Percentiles rank a stretch among this genome's conserved stretches.
These are phyloP conservation scores for Buceros bicornis DNA, from an alignment of 2,797 vertebrate species.

Conservation along the genomic window DNA sequence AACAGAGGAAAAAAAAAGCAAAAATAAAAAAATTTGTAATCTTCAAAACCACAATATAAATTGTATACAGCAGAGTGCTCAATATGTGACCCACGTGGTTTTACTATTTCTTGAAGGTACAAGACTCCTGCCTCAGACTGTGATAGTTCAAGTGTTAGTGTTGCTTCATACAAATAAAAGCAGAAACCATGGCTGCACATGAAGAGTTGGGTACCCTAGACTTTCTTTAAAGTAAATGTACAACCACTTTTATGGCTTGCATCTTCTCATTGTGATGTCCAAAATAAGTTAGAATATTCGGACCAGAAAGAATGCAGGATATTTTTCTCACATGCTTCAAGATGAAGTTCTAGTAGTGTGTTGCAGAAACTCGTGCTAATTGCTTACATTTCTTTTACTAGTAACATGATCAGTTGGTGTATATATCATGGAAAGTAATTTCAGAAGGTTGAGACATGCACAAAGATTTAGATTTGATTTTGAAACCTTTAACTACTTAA, in stretches of 20 bases:
- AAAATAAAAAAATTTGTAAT: background rate
- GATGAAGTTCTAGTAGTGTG: background rate
- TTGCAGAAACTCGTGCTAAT: background rate
- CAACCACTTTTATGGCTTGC: background rate
- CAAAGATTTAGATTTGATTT: background rate
- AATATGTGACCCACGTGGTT: background rate
- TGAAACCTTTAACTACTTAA: background rate
- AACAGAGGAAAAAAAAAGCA: background rate
- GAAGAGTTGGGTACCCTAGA: background rate
- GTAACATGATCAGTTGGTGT: background rate
- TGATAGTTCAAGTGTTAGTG: background rate
- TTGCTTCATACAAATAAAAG: background rate
- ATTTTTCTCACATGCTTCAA: background rate
- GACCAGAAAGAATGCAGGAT: background rate
- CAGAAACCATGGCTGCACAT: background rate
- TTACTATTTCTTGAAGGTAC: background rate
- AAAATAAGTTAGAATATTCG: background rate
- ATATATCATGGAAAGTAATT: background rate
- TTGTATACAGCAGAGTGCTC: fast-evolving
- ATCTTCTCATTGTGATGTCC: background rate
- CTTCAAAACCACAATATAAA: background rate
- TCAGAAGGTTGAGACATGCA: background rate
- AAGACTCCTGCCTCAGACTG: background rate
- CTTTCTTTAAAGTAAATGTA: background rate
- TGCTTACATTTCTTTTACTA: background rate